These are phyloP conservation scores for Piprites chloris DNA, from an alignment of 2,113 vertebrate species.

Conservation along the genomic window DNA sequence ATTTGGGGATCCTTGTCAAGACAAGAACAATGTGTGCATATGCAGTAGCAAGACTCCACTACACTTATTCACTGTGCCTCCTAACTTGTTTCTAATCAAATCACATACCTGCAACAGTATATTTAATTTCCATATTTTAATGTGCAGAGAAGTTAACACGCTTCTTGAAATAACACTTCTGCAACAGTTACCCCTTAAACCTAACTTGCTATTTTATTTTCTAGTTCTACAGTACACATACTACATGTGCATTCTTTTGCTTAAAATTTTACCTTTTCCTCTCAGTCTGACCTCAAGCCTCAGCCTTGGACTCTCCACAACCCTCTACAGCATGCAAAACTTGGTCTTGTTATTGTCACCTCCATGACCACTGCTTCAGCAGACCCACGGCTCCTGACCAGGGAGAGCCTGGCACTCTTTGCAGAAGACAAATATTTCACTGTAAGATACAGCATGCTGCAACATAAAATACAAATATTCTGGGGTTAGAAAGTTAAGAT, in stretches of 20 bases:
- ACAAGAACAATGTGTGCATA: neutral
- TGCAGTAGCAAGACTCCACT: neutral
- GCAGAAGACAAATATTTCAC: neutral
- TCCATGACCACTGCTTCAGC: neutral
- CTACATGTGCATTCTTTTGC: neutral
- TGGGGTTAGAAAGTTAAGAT: neutral
- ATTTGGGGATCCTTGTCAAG: neutral
- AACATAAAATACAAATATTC: neutral
- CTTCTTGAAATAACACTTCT: neutral
- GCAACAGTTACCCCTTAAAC: neutral
- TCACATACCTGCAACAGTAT: neutral
- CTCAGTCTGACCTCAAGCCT: neutral
- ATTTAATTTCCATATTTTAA: neutral
- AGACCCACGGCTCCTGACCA: neutral
- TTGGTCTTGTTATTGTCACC: neutral
- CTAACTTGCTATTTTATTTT: neutral
- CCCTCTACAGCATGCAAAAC: neutral
- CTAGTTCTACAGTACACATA: neutral
- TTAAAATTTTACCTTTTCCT: neutral
- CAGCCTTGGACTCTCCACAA: neutral
- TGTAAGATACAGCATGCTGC: neutral
- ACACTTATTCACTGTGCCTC: neutral
- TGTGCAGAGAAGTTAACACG: neutral
- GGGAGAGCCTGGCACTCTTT: neutral
- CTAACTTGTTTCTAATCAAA: neutral